Conservation (phyloP, 2,888 invertebrate genomes). For the Colostygia pectinataria region DNA sequence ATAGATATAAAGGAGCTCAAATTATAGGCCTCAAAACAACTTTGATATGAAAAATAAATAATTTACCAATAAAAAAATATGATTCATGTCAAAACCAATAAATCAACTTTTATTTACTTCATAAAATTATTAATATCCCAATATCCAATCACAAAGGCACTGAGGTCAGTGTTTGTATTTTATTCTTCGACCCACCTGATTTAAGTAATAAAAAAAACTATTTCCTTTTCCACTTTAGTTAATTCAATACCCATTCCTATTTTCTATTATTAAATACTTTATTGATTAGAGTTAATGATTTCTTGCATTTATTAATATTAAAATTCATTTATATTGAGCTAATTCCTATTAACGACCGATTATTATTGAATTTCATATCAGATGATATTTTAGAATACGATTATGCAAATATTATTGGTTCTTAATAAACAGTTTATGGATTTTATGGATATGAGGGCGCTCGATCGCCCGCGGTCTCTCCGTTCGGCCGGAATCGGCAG, state of each 20-base stretch:
- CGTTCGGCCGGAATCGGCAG: constrained; percentile 2
- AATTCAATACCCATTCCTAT: constrained; percentile 52
- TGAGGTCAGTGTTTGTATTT: constrained; percentile 29
- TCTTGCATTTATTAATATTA: constrained; percentile 62
- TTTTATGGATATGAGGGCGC: constrained; percentile 61
- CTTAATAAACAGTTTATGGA: constrained; percentile 76
- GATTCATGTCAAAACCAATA: constrained; percentile 21
- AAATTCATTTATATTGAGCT: constrained; percentile 63
- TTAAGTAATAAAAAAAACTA: constrained; percentile 51
- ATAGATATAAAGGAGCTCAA: neutral
- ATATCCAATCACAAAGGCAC: constrained; percentile 22
- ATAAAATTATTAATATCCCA: constrained; percentile 25
- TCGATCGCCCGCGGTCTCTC: constrained; percentile 39
- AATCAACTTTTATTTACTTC: constrained; percentile 26
- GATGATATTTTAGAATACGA: constrained; percentile 68
- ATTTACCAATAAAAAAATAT: constrained; percentile 18
- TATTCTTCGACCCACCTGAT: constrained; percentile 41
- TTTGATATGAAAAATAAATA: constrained; percentile 9
- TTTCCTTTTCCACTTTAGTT: constrained; percentile 54
- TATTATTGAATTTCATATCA: constrained; percentile 76
- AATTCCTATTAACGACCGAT: constrained; percentile 73
- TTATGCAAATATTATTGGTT: constrained; percentile 81
- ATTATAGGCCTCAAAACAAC: neutral
- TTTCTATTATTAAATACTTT: constrained; percentile 56
- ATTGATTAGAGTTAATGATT: constrained; percentile 65